Evolutionary conservation across 1,140 invertebrate species (phyloP).

Genomic region (Musca domestica): DNA sequence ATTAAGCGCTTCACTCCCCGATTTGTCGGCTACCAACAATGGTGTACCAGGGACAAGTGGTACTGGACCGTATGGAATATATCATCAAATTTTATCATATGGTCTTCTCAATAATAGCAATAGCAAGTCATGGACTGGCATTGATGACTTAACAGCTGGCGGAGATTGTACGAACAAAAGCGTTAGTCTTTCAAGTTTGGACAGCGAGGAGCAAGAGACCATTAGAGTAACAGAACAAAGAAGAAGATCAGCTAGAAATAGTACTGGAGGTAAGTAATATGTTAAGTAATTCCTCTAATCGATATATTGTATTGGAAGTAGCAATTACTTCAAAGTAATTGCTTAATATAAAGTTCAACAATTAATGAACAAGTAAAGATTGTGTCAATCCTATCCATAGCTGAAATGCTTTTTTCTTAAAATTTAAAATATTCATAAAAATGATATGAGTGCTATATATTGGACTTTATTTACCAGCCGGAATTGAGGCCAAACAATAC

Average conservation of each 20-base stretch:
- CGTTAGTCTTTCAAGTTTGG: conserved; percentile 59
- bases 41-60: conserved; percentile 10
- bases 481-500: too few relatives aligned
- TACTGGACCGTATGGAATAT: not conserved
- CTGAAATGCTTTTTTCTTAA: too few relatives aligned
- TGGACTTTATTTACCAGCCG: too few relatives aligned
- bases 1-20: conserved; percentile 59
- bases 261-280: conserved; percentile 56
- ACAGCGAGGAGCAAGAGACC: conserved; percentile 59
- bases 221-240: conserved; percentile 52
- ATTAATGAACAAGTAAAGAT: too few relatives aligned
- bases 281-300: too few relatives aligned
- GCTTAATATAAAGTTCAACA: too few relatives aligned
- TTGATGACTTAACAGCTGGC: conserved; percentile 62
- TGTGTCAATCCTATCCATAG: too few relatives aligned
- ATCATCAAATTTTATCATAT: not conserved
- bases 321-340: too few relatives aligned
- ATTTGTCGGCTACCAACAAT: conserved; percentile 35
- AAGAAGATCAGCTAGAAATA: conserved; percentile 55
- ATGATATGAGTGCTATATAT: too few relatives aligned
- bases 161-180: conserved; percentile 51
- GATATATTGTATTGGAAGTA: too few relatives aligned
- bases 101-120: conserved; percentile 58
- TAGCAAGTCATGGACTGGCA: conserved; percentile 77
- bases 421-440: too few relatives aligned